Evolutionary conservation across 2,888 invertebrate genomes (phyloP), one percentile per base, ranked within the genome.

Genomic region (Leptinotarsa juncta): DNA sequence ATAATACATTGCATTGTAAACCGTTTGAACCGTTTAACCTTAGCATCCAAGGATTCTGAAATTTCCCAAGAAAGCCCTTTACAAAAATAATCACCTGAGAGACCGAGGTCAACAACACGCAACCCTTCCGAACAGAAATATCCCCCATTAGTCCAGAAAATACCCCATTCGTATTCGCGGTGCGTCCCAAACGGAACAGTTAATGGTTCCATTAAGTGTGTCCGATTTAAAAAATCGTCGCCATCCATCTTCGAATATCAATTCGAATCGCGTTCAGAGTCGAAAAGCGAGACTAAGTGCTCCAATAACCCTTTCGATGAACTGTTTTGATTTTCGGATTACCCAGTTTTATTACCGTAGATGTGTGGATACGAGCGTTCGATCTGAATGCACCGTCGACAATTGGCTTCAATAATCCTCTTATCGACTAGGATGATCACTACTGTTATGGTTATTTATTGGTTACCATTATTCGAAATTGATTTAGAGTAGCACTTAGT

Each of bases 181-280:
- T 50, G 49, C 14, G 72, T 67, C 53, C 62, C 50, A 62, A 60
- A 62, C 16, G 67, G 72, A 32, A 51, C 67, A 18, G 62, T 72
- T 51, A 62, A 67, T 72, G 67, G 67, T 72, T 72, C 68, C 72
- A 62, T 62, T 67, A 67, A 67, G 70, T 60, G 60, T 23, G 60
- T 66, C 42, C 55, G 55, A 42, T 48, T 49, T 65, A 67, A 66
- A 73, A 73, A 73, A 73, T 67, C 49, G 67, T 51, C 70, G 48
- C 48, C 67, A 73, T 73, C 32, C 65, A 70, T 73, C 69, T 73
- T 73, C 49, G 7, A 32, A 70, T 69, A 73, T 73, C 73, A 70
- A 73, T 73, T 70, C 67, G 49, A 48, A 57, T 53, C 55, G 57
- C 70, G n/a, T 73, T 70, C 18, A 67, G 42, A 65, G 48, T 66